Evolutionary conservation across 2,113 vertebrate genomes (phyloP).

Genomic region (Rhinolophus sinicus): DNA sequence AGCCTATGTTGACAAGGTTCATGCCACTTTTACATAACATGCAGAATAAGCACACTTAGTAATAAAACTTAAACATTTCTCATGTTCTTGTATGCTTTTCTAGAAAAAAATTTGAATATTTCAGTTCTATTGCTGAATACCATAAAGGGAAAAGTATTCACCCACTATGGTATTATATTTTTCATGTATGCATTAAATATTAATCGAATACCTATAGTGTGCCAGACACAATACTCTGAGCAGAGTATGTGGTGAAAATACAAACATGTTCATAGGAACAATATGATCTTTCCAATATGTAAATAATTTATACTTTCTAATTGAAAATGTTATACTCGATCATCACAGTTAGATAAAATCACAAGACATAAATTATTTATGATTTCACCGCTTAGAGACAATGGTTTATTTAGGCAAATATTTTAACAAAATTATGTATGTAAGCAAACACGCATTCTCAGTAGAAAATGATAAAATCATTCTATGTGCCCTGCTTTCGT

Average conservation of each 20-base stretch:
- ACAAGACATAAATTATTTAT: background rate
- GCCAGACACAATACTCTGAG: background rate
- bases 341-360: background rate
- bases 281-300: background rate
- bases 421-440: background rate
- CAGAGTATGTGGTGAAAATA: background rate
- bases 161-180: background rate
- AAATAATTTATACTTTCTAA: background rate
- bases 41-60: background rate
- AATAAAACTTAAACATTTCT: background rate
- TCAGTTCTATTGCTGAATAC: background rate
- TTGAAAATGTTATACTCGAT: background rate
- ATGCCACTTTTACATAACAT: background rate
- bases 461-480: background rate
- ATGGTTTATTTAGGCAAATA: background rate
- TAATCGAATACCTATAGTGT: background rate
- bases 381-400: background rate
- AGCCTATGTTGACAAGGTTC: background rate
- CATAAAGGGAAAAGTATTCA: background rate
- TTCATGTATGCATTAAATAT: background rate
- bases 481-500: background rate
- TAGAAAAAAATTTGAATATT: background rate
- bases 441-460: background rate
- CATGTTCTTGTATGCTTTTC: background rate
- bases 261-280: background rate